Evolutionary conservation across 2,113 vertebrate species (phyloP).

Genomic region (Sinocyclocheilus maitianheensis): DNA sequence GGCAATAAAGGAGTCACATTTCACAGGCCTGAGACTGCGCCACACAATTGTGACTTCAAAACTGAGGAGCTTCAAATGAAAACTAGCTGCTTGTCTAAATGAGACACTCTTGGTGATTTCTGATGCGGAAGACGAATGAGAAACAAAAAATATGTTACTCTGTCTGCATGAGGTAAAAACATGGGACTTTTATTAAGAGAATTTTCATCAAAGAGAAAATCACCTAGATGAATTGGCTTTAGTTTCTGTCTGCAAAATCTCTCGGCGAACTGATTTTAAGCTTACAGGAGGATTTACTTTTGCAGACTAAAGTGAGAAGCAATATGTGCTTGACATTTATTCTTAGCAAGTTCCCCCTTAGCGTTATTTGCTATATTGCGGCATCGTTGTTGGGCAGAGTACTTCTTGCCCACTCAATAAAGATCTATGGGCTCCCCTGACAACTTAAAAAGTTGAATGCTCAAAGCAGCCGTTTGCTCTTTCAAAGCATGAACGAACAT

Average conservation of each 20-base stretch:
- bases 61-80: slow-evolving; percentile 30
- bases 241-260: not conserved
- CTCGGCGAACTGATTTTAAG: slow-evolving; percentile 17
- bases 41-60: slow-evolving; percentile 32
- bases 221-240: not conserved
- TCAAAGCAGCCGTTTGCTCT: slow-evolving; percentile 48
- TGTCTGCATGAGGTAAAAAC: slow-evolving; percentile 49
- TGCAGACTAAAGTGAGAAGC: slow-evolving; percentile 60
- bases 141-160: slow-evolving; percentile 11
- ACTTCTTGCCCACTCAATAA: slow-evolving; percentile 48
- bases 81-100: slow-evolving; percentile 17
- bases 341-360: slow-evolving; percentile 40
- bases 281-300: slow-evolving; percentile 63
- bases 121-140: slow-evolving; percentile 8
- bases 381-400: slow-evolving; percentile 53
- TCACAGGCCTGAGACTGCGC: not conserved
- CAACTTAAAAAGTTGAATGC: slow-evolving; percentile 52
- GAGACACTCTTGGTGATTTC: slow-evolving; percentile 31
- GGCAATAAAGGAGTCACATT: slow-evolving; percentile 26
- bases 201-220: slow-evolving; percentile 50
- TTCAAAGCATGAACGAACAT: slow-evolving; percentile 29
- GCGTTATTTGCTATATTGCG: slow-evolving; percentile 59
- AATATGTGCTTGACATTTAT: slow-evolving; percentile 51
- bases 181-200: slow-evolving; percentile 52
- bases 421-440: slow-evolving; percentile 53